phyloP scores from a whole-genome alignment of 2,888 invertebrate genomes.

The Lithophane leautieri region DNA sequence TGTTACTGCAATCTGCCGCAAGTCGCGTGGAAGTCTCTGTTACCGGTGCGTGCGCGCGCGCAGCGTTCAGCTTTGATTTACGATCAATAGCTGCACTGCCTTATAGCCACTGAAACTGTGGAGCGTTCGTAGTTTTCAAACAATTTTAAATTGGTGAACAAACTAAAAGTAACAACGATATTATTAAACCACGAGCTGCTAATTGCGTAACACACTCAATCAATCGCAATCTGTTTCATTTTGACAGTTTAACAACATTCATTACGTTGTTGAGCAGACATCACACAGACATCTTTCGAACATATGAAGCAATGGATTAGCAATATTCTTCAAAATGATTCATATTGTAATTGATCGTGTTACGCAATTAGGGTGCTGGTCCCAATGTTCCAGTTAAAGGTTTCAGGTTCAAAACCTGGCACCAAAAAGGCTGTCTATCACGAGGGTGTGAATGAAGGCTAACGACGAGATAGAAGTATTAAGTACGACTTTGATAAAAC shows the following conservation, averaged over 20 bases:
- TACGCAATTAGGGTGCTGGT: not conserved
- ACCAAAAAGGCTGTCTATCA: not conserved
- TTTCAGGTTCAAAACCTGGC: not conserved
- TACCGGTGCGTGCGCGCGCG: constrained; percentile 65
- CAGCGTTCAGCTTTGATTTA: constrained; percentile 70
- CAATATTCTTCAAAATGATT: no score
- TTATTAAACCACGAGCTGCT: not conserved
- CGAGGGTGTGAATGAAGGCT: not conserved
- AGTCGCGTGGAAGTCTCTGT: constrained; percentile 58
- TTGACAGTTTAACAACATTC: no score
- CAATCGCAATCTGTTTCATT: no score
- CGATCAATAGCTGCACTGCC: constrained; percentile 48
- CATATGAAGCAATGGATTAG: no score
- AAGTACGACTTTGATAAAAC: not conserved
- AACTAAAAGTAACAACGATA: not conserved
- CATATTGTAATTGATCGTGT: no score
- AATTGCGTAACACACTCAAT: no score
- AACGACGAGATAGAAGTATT: not conserved
- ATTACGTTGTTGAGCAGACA: no score
- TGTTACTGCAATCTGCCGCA: constrained; percentile 53
- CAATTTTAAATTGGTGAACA: not conserved
- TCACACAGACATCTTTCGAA: no score
- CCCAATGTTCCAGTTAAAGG: not conserved
- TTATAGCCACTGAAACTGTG: constrained; percentile 57
- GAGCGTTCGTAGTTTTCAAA: constrained; percentile 4